Conservation (phyloP, 2,888 invertebrate genomes). For the Aphidoletes aphidimyza region DNA sequence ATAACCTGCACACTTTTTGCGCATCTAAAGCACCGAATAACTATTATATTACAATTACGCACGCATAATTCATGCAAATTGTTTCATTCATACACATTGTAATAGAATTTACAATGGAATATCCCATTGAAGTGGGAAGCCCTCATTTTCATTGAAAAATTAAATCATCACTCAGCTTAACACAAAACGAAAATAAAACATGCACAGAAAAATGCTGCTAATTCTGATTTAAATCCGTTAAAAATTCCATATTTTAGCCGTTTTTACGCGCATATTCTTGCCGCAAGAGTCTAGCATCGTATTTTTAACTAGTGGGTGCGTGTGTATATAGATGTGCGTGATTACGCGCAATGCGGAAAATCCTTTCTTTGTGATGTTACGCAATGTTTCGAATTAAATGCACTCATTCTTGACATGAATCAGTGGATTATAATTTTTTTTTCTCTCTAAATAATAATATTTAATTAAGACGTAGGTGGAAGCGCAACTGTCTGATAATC, state of each 20-base stretch:
- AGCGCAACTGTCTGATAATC: not conserved
- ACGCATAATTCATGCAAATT: constrained; percentile 48
- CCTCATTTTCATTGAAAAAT: constrained; percentile 35
- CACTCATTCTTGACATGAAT: not conserved
- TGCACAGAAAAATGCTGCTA: not conserved
- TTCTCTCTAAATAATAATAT: not conserved
- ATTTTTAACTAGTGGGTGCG: no score
- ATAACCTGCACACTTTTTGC: not conserved
- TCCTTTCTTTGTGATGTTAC: not conserved
- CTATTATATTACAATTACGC: constrained; percentile 24
- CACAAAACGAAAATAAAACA: not conserved
- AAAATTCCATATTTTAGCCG: not conserved
- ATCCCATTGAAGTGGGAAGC: not conserved
- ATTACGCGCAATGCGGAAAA: constrained; percentile 6
- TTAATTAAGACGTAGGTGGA: constrained; percentile 20
- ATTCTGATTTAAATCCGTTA: not conserved
- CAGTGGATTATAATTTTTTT: not conserved
- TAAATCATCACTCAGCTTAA: not conserved
- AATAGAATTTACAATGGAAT: not conserved
- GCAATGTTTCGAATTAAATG: not conserved
- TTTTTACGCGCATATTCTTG: no score
- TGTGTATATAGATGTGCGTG: not conserved
- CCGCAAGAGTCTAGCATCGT: no score
- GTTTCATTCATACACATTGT: constrained; percentile 18
- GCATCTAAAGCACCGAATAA: not conserved